These are phyloP conservation scores for Melanotaenia nigrans DNA, from an alignment of 2,797 vertebrate genomes.

Conservation along the genomic window DNA sequence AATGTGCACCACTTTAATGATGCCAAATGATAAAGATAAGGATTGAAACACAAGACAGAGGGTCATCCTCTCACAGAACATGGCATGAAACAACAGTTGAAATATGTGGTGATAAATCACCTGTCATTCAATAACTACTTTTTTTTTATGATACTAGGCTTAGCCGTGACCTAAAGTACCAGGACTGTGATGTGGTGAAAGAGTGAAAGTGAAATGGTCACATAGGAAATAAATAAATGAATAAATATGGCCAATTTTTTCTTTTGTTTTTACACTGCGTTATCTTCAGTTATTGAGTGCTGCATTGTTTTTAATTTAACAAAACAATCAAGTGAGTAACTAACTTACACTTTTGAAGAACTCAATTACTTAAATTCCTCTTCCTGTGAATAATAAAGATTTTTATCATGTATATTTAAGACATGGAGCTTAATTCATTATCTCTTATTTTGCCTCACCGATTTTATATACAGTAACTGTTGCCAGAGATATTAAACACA, in stretches of 20 bases:
- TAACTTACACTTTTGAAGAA: background rate
- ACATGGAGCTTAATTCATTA: background rate
- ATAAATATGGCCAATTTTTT: background rate
- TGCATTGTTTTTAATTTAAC: background rate
- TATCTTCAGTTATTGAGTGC: background rate
- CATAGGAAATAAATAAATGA: background rate
- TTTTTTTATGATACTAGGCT: background rate
- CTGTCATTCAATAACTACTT: background rate
- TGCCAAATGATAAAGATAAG: background rate
- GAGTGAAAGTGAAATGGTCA: constrained; percentile 8
- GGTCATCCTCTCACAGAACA: background rate
- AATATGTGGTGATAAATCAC: too few species aligned
- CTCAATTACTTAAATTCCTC: background rate
- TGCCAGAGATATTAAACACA: background rate
- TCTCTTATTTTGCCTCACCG: background rate
- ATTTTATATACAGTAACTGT: background rate
- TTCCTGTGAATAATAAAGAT: background rate
- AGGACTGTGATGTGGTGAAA: background rate
- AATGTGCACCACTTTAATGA: too few species aligned
- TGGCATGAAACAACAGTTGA: background rate
- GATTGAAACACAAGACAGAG: background rate
- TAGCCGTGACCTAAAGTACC: constrained; percentile 27
- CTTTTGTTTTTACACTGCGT: background rate
- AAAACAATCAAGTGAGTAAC: background rate
- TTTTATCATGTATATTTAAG: background rate